Percentiles rank a stretch among this genome's conserved stretches.
These are phyloP conservation scores for Colaptes auratus DNA, from an alignment of 2,113 vertebrate genomes.

Conservation along the genomic window DNA sequence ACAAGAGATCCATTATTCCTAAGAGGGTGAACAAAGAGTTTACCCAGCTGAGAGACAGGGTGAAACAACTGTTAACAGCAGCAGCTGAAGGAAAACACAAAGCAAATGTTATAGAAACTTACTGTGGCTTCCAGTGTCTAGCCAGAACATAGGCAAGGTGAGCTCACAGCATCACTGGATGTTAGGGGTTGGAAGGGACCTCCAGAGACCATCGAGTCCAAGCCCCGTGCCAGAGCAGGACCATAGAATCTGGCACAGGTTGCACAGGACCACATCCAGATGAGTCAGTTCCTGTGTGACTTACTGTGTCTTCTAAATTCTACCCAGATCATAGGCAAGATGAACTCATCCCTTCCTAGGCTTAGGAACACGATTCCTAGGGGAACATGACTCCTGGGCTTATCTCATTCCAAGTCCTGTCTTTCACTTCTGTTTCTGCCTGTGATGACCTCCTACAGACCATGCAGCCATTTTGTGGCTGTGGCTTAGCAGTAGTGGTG, in stretches of 20 bases:
- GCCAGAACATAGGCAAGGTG: not conserved
- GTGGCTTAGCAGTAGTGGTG: no score
- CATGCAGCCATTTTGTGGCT: not conserved
- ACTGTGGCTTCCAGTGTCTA: not conserved
- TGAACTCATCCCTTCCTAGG: not conserved
- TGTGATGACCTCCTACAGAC: not conserved
- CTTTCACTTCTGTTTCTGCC: not conserved
- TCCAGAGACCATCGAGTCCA: no score
- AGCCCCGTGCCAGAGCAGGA: no score
- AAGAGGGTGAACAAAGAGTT: conserved; percentile 48
- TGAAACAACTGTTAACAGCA: conserved; percentile 30
- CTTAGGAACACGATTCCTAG: not conserved
- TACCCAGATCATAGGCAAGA: not conserved
- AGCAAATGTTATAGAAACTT: not conserved
- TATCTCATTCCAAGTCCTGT: fast-evolving
- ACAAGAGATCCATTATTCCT: conserved; percentile 30
- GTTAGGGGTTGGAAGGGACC: no score
- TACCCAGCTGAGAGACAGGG: conserved; percentile 38
- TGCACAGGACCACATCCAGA: no score
- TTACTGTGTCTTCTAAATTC: not conserved
- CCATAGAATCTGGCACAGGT: no score
- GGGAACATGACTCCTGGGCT: fast-evolving
- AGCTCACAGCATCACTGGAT: not conserved
- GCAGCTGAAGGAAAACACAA: not conserved
- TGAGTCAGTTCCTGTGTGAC: no score